Percentiles rank a stretch among this genome's conserved stretches.
phyloP scores from a whole-genome alignment of 2,113 vertebrate species.

The Sylvicapra grimmia region DNA sequence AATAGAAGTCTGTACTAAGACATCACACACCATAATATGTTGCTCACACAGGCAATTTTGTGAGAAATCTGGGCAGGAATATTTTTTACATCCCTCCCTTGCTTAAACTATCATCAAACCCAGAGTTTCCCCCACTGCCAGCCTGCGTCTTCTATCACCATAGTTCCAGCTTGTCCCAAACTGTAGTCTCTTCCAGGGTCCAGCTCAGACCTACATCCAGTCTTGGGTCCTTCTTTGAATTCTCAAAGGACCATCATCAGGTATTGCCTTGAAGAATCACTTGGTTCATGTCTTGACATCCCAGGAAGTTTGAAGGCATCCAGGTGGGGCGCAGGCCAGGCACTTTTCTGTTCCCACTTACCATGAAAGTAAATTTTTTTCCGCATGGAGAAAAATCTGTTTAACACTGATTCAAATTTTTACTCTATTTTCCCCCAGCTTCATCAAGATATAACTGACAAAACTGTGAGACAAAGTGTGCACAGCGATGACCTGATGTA shows the following conservation, averaged over 20 bases:
- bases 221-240: background rate
- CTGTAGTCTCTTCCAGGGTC: background rate
- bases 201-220: background rate
- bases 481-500: background rate
- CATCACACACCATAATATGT: fast-evolving
- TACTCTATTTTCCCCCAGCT: background rate
- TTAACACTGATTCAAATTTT: background rate
- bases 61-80: background rate
- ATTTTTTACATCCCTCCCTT: background rate
- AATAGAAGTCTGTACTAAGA: background rate
- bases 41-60: background rate
- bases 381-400: background rate
- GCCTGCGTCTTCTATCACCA: background rate
- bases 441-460: background rate
- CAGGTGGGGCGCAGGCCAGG: background rate
- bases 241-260: background rate
- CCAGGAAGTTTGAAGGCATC: background rate
- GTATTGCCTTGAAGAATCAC: background rate
- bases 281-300: background rate
- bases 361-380: background rate
- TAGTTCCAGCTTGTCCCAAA: background rate
- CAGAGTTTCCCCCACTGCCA: background rate
- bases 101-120: background rate
- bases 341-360: background rate
- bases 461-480: background rate